Conservation (phyloP, 2,888 invertebrate species). For the Drosophila subsilvestris region DNA sequence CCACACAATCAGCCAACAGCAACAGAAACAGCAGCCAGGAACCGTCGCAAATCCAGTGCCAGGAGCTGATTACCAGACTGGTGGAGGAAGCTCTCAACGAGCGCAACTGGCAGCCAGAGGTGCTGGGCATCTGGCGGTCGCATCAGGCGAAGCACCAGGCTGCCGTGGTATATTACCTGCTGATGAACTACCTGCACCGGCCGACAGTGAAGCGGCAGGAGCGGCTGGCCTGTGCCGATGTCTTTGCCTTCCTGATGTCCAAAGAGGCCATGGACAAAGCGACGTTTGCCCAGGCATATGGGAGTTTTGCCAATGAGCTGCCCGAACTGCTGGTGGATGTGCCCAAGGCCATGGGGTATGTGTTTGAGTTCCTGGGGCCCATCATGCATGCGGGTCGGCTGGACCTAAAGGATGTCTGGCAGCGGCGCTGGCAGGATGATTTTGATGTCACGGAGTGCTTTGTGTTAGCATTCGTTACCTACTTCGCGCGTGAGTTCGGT, state of each 20-base stretch:
- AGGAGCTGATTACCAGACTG: slow-evolving; percentile 68
- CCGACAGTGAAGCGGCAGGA: slow-evolving; percentile 61
- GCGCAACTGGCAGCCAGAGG: slow-evolving; percentile 67
- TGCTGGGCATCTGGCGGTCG: slow-evolving; percentile 68
- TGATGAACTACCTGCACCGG: slow-evolving; percentile 76
- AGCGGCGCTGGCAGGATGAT: slow-evolving; percentile 70
- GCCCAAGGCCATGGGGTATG: slow-evolving; percentile 80
- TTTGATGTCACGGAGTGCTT: slow-evolving; percentile 67
- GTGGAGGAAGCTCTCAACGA: slow-evolving; percentile 70
- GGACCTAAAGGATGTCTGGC: slow-evolving; percentile 76
- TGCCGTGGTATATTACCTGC: slow-evolving; percentile 66
- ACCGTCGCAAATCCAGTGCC: slow-evolving; percentile 40
- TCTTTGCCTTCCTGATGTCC: slow-evolving; percentile 70
- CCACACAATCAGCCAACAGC: background rate
- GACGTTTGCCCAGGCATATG: slow-evolving; percentile 70
- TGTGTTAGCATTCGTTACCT: slow-evolving; percentile 70
- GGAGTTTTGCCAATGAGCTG: slow-evolving; percentile 69
- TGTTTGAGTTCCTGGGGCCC: slow-evolving; percentile 81
- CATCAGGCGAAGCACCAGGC: slow-evolving; percentile 61
- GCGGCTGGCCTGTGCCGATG: slow-evolving; percentile 72
- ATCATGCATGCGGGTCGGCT: slow-evolving; percentile 74
- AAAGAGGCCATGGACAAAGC: slow-evolving; percentile 57
- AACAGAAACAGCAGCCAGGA: slow-evolving; percentile 34
- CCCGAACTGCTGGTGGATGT: slow-evolving; percentile 79
- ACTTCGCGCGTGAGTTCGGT: slow-evolving; percentile 81